Conservation (phyloP, 2,797 vertebrate genomes). For the Australoheros facetus region DNA sequence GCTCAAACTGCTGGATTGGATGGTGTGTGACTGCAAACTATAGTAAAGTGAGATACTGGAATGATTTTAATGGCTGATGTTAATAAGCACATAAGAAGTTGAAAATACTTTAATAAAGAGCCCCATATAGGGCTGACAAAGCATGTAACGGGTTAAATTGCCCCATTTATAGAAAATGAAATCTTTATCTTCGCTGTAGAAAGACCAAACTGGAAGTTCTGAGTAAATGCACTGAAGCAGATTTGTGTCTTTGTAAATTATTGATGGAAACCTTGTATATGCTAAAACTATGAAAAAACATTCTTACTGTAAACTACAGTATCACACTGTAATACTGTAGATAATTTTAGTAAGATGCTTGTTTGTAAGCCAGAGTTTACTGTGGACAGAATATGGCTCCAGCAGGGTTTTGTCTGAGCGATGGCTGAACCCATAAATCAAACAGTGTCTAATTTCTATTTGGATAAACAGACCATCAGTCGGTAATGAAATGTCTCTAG, state of each 20-base stretch:
- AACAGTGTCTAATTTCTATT: not conserved
- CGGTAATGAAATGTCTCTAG: not conserved
- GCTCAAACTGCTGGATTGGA: constrained; percentile 25
- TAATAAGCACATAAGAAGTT: not conserved
- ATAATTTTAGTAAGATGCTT: not conserved
- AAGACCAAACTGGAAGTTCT: not conserved
- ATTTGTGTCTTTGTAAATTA: not conserved
- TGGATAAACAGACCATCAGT: constrained; percentile 28
- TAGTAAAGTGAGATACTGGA: not conserved
- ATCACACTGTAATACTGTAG: not conserved
- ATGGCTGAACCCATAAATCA: not conserved
- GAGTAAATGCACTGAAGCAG: not conserved
- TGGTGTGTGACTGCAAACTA: constrained; percentile 9
- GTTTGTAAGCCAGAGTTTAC: not conserved
- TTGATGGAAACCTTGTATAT: not conserved
- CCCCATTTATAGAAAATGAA: not conserved
- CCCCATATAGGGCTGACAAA: not conserved
- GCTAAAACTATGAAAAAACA: not conserved
- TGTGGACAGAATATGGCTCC: constrained; percentile 8
- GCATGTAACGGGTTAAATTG: not conserved
- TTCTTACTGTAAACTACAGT: not conserved
- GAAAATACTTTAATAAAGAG: not conserved
- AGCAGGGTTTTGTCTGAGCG: not conserved
- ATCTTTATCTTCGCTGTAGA: not conserved
- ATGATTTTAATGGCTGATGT: not conserved